Percentiles rank a stretch among this genome's conserved stretches.
Evolutionary conservation across 2,113 vertebrate species (phyloP).

Genomic region (Gymnocephalus cernua): DNA sequence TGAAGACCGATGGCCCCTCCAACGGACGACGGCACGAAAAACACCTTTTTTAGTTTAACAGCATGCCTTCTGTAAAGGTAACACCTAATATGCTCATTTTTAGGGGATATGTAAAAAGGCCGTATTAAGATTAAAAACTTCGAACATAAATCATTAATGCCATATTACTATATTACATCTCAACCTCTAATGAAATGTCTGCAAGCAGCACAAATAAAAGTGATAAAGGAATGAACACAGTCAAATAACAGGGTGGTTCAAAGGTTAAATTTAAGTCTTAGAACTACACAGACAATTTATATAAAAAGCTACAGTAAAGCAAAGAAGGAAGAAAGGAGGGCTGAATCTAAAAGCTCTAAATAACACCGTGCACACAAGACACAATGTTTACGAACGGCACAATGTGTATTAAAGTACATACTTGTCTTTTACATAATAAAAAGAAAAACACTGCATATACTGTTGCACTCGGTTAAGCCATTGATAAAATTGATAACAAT

Average conservation of each 20-base stretch:
- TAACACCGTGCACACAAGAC: background rate
- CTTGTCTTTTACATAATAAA: background rate
- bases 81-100: background rate
- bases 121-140: background rate
- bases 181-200: background rate
- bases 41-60: constrained; percentile 1
- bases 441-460: background rate
- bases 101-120: background rate
- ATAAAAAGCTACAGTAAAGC: background rate
- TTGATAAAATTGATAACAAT: too few relatives aligned
- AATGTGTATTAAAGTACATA: too few relatives aligned
- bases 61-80: background rate
- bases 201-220: background rate
- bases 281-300: background rate
- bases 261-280: background rate
- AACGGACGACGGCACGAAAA: too few relatives aligned
- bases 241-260: constrained; percentile 8
- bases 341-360: background rate
- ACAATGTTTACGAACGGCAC: background rate
- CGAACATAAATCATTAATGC: background rate
- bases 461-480: background rate
- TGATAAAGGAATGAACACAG: background rate
- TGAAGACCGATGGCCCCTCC: too few relatives aligned
- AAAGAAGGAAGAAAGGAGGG: background rate
- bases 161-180: background rate